Evolutionary conservation across 2,113 vertebrate genomes (phyloP).

Genomic region (Podiceps cristatus): DNA sequence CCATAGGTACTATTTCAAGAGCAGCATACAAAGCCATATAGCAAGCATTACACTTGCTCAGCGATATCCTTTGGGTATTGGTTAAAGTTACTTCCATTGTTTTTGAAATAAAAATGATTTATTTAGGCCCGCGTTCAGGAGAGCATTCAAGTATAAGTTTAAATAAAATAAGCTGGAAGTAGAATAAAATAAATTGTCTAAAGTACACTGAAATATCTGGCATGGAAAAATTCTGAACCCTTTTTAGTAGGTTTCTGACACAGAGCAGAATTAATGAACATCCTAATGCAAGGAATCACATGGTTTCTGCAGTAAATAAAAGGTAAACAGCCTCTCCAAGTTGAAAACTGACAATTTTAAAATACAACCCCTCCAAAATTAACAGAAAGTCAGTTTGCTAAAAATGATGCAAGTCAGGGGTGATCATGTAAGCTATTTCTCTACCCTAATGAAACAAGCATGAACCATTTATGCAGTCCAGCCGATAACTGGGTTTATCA

Average conservation of each 20-base stretch:
- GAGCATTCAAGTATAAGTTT: slow-evolving; percentile 1
- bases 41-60: not conserved
- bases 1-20: not conserved
- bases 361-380: not conserved
- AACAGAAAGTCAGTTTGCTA: not conserved
- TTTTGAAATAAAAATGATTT: slow-evolving; percentile 15
- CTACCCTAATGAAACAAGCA: not conserved
- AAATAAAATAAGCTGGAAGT: slow-evolving; percentile 12
- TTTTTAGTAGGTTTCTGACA: slow-evolving; percentile 21
- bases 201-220: slow-evolving; percentile 11
- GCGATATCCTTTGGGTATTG: not conserved
- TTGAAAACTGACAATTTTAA: not conserved
- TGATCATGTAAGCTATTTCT: not conserved
- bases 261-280: slow-evolving; percentile 4
- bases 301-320: not conserved
- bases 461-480: not conserved
- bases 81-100: slow-evolving; percentile 6
- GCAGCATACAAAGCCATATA: not conserved
- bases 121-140: not conserved
- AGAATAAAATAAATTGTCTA: slow-evolving; percentile 26
- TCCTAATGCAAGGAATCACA: not conserved
- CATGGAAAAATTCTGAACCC: not conserved
- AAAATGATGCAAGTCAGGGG: not conserved
- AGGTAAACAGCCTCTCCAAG: not conserved
- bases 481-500: not conserved